phyloP scores from a whole-genome alignment of 2,888 invertebrate genomes.

The Anagyrus pseudococci region DNA sequence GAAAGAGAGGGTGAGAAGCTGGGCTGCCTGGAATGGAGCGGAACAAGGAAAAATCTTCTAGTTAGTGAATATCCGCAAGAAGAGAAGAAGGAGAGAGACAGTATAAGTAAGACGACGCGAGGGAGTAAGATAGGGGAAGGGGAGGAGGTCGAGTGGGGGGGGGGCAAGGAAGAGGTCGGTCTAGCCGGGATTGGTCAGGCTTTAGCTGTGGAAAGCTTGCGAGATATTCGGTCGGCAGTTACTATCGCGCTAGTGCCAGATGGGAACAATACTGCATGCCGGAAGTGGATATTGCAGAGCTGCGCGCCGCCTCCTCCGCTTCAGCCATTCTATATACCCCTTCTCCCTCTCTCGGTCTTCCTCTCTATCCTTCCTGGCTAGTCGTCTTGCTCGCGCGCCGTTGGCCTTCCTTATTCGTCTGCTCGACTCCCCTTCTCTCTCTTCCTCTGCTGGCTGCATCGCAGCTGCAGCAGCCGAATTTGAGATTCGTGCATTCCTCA shows the following conservation, averaged over 20 bases:
- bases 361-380: not conserved
- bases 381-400: not conserved
- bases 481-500: conserved; percentile 31
- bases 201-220: conserved; percentile 39
- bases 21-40: not conserved
- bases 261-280: conserved; percentile 44
- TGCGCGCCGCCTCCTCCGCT: not conserved
- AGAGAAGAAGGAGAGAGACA: no score
- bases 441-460: not conserved
- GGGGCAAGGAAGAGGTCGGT: not conserved
- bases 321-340: not conserved
- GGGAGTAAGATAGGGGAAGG: not conserved
- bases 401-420: not conserved
- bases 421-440: not conserved
- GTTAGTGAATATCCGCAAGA: conserved; percentile 19
- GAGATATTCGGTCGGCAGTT: conserved; percentile 42
- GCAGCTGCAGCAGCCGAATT: conserved; percentile 12
- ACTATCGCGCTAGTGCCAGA: conserved; percentile 43
- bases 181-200: conserved; percentile 40
- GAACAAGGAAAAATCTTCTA: not conserved
- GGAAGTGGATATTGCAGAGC: conserved; percentile 40
- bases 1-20: not conserved
- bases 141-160: not conserved
- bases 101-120: not conserved
- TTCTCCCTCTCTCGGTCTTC: not conserved